Base-by-base conservation (phyloP, 2,113 vertebrate genomes). In the Jacana jacana region DNA sequence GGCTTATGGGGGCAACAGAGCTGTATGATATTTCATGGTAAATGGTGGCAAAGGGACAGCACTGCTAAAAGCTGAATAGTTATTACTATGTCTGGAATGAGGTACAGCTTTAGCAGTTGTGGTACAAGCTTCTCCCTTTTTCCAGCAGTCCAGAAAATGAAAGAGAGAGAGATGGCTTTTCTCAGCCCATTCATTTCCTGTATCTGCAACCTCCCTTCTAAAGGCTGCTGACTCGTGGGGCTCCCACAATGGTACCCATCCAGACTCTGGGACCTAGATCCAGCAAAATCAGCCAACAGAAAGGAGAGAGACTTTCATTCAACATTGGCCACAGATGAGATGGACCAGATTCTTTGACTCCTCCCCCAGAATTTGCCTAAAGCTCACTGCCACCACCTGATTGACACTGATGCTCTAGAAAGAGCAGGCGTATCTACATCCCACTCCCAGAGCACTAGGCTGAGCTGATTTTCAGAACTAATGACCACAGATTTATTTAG, bases 401-500 rank as follows among this genome's bases (percentile, higher is more conserved):
- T 11, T 65, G 31, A 46, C 46, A 48, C 33, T 48, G 44, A 48
- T 61, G 19, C 48, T 78, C 55, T 57, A 71, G 17, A 73, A 90
- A 52, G 30, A 55, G 13, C 60, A 66, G 27, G 13, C 3, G 4
- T 80, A 17, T 83, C 49, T 58, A 54, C 17, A 75, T 44, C 18
- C 11, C 28, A 66, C 8, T 60, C 33, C 40, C 54, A 49, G 16
- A 57, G 33, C 40, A 48, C 27, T 14, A 64, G 63, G 24, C 31
- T 88, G 64, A 92, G 42, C n/a, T 79, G 40, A 81, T 72, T 93
- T 86, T 91, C 3, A 1, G 46, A 91, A 51, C 84, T 92, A 93
- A 85, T 81, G 58, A 91, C 72, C 71, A 69, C 39, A 60, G 52
- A 91, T 94, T 93, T 93, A 88, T 88, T 94, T 91, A 95, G 86